Conservation (phyloP, 2,888 invertebrate genomes). For the Drosophila lacicola region DNA sequence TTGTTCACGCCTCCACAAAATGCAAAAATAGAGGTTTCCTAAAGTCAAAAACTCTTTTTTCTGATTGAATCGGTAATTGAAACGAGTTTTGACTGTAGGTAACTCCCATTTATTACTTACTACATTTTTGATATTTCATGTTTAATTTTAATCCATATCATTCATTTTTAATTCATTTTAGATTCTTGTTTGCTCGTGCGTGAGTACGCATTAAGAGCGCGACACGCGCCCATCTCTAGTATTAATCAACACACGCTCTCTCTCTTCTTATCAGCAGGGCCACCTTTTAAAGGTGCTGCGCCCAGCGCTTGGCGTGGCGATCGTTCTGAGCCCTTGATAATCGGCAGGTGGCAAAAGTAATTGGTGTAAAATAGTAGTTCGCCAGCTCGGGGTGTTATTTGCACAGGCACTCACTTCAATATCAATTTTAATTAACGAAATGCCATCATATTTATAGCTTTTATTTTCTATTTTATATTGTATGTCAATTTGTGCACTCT, state of each 20-base stretch:
- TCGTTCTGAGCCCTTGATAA: slow-evolving; percentile 33
- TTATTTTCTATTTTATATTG: slow-evolving; percentile 6
- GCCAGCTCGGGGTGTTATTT: slow-evolving; percentile 26
- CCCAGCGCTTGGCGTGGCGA: slow-evolving; percentile 10
- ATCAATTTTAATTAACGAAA: slow-evolving; percentile 50
- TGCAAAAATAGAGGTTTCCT: too few relatives aligned
- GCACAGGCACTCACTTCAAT: slow-evolving; percentile 26
- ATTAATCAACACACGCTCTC: neutral
- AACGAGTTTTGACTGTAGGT: too few relatives aligned
- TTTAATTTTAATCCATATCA: too few relatives aligned
- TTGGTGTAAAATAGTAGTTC: slow-evolving; percentile 16
- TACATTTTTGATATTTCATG: too few relatives aligned
- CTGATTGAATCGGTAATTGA: too few relatives aligned
- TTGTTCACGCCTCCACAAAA: too few relatives aligned
- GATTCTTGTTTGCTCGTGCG: too few relatives aligned
- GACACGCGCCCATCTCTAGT: slow-evolving; percentile 26
- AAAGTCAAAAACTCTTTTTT: too few relatives aligned
- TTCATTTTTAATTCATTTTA: too few relatives aligned
- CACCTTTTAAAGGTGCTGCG: neutral
- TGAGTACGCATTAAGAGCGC: too few relatives aligned
- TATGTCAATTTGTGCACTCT: slow-evolving; percentile 30
- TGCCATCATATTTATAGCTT: slow-evolving; percentile 16
- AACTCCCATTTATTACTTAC: too few relatives aligned
- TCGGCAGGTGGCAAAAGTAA: slow-evolving; percentile 45
- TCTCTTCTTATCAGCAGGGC: slow-evolving; percentile 45